Evolutionary conservation across 2,888 invertebrate genomes (phyloP), one percentile per base, ranked within the genome.

Genomic region (Falcaria lacertinaria): DNA sequence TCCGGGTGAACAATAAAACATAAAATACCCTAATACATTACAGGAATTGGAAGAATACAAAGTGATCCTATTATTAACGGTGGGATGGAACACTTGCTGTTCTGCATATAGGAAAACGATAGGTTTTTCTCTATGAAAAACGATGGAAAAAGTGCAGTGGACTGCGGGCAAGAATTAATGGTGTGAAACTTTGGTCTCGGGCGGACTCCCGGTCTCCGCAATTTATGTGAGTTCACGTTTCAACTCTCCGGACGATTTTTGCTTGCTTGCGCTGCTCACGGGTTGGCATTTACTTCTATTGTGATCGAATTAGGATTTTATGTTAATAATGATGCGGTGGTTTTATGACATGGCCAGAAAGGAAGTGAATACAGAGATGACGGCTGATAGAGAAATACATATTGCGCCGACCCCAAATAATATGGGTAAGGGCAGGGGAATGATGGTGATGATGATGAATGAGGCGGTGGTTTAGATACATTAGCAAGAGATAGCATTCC

Each of bases 161-260:
- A 70, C 75, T 77, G 78, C 70, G 76, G 62, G 73, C 69, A 79
- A 78, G 82, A 85, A 80, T 86, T 85, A 87, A 87, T 87, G 85
- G 83, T 69, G 85, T 79, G 85, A 79, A 80, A 83, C 76, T 80
- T 80, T 71, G 68, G 73, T 62, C 69, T 67, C 68, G 64, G 60
- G 37, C 37, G 15, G n/a, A n/a, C n/a, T 37, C 37, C 37, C 50
- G 54, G 64, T 58, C 66, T 51, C 47, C 56, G 50, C 59, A 78
- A 83, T 84, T 83, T 83, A 83, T 83, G 83, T 79, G 65, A 64
- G 75, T 65, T 57, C 83, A 77, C 80, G 79, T 37, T 60, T 42
- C 6, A 41, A 35, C 13, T 19, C 37, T 14, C 15, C 41, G 19
- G 34, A 16, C 39, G 39, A 28, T 45, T 52, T 52, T 48, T 50